Evolutionary conservation across 2,113 vertebrate genomes (phyloP).

Genomic region (Phodopus roborovskii): DNA sequence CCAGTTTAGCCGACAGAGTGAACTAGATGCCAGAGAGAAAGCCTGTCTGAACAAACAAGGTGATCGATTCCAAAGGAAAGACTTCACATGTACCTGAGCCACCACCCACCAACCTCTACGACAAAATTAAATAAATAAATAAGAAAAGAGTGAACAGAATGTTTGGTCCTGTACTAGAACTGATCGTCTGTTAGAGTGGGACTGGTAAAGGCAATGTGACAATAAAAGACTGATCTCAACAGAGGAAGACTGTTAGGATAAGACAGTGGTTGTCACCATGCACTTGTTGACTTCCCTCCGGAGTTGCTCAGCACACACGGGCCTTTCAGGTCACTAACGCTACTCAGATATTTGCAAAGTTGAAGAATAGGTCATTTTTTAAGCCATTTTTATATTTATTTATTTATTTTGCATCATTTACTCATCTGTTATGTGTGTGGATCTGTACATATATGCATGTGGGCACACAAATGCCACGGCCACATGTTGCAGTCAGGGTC

Average conservation of each 20-base stretch:
- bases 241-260: not conserved
- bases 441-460: not conserved
- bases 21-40: not conserved
- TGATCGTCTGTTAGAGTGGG: not conserved
- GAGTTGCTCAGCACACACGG: not conserved
- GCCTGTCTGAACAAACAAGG: not conserved
- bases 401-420: not conserved
- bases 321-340: not conserved
- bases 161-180: not conserved
- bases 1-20: too few relatives aligned
- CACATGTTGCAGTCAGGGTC: not conserved
- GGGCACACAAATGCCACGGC: not conserved
- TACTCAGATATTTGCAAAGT: not conserved
- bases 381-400: not conserved
- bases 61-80: not conserved
- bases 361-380: not conserved
- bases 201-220: not conserved
- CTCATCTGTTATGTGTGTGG: not conserved
- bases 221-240: not conserved
- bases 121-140: too few relatives aligned
- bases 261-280: not conserved
- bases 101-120: not conserved
- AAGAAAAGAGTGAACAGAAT: not conserved
- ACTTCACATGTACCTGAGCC: not conserved
- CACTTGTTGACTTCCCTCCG: not conserved